These are phyloP conservation scores for Xenus cinereus DNA, from an alignment of 2,113 vertebrate genomes.

Conservation along the genomic window DNA sequence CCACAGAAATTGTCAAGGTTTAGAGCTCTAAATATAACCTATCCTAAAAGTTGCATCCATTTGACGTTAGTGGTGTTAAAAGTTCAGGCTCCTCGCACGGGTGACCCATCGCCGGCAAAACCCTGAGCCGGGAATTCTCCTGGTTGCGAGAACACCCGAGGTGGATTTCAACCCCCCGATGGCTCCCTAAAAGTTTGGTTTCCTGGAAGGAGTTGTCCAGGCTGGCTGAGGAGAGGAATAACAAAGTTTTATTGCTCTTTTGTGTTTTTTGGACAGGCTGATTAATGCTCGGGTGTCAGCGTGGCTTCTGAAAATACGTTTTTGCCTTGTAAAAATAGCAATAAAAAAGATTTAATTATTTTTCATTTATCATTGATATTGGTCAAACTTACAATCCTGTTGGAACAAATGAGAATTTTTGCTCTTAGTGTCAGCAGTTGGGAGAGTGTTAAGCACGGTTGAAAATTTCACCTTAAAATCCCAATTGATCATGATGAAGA, in stretches of 20 bases:
- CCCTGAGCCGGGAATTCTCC: neutral
- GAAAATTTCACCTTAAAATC: neutral
- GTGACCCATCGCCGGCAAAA: rapidly evolving
- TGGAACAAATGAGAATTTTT: neutral
- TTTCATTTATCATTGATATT: neutral
- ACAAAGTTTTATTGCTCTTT: neutral
- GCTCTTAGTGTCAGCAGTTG: neutral
- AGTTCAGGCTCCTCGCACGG: neutral
- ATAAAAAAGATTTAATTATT: neutral
- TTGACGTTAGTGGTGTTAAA: neutral
- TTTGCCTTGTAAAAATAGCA: slow-evolving; percentile 14
- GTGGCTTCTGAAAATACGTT: slow-evolving; percentile 13
- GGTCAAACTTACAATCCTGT: neutral
- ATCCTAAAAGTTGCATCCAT: neutral
- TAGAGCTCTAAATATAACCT: neutral
- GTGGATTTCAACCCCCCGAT: neutral
- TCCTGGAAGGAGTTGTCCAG: slow-evolving; percentile 5
- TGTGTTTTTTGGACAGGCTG: slow-evolving; percentile 5
- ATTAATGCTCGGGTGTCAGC: neutral
- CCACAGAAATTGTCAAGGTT: neutral
- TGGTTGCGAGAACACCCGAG: neutral
- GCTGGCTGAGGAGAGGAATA: neutral
- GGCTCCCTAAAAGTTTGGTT: neutral
- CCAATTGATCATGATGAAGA: neutral
- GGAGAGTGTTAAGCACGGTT: neutral